Conservation (phyloP, 2,888 invertebrate species). For the Ennomos quercinarius region DNA sequence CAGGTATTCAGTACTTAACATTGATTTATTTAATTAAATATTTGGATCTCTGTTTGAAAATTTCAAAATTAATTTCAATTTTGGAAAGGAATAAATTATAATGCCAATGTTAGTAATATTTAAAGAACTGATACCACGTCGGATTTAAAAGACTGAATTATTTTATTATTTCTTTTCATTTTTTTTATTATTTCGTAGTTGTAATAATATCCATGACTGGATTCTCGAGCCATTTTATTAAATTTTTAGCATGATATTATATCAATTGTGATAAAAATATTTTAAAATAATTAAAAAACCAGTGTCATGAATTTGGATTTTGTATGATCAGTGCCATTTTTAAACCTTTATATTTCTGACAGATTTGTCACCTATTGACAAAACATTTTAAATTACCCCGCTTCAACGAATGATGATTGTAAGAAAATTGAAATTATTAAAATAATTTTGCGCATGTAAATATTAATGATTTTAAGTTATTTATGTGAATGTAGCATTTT, state of each 20-base stretch:
- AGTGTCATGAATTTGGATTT: constrained; percentile 57
- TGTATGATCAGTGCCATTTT: constrained; percentile 70
- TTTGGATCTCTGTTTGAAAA: constrained; percentile 37
- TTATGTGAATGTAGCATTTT: constrained; percentile 81
- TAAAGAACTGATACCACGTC: constrained; percentile 58
- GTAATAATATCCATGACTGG: constrained; percentile 64
- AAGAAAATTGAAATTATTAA: constrained; percentile 33
- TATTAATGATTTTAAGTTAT: constrained; percentile 78
- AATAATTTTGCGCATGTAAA: constrained; percentile 75
- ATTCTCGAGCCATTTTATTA: constrained; percentile 65
- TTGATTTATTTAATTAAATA: constrained; percentile 35
- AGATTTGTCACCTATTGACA: constrained; percentile 60
- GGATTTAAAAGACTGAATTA: constrained; percentile 80
- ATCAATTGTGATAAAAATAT: constrained; percentile 78
- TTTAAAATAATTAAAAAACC: constrained; percentile 70
- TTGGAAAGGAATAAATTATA: neutral
- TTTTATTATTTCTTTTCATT: constrained; percentile 67
- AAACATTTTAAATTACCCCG: constrained; percentile 49
- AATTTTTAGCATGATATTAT: constrained; percentile 62
- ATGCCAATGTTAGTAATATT: constrained; percentile 32
- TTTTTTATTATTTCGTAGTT: constrained; percentile 68
- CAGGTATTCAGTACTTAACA: constrained; percentile 44
- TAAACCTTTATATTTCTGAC: constrained; percentile 69
- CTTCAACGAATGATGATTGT: constrained; percentile 48
- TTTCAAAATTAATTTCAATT: constrained; percentile 15